These are phyloP conservation scores for Narcine bancroftii DNA, from an alignment of 2,113 vertebrate genomes.

Conservation along the genomic window DNA sequence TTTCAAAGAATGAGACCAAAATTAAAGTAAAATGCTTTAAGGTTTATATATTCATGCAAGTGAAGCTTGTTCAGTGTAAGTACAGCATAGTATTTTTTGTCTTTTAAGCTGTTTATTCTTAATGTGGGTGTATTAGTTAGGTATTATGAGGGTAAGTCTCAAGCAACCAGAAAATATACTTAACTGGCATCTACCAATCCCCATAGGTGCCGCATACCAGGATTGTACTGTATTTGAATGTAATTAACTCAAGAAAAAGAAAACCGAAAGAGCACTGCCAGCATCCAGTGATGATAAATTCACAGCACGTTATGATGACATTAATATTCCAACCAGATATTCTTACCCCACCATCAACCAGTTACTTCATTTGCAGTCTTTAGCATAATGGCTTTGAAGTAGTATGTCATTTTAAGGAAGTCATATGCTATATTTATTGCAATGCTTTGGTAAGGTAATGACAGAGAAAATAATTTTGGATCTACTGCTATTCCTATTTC, in stretches of 20 bases:
- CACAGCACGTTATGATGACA: not conserved
- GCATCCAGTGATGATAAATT: not conserved
- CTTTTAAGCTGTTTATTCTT: too few species aligned
- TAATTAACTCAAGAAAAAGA: constrained; percentile 12
- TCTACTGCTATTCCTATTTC: not conserved
- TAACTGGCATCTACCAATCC: too few species aligned
- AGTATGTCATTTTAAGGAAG: not conserved
- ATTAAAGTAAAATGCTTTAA: too few species aligned
- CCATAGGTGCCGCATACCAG: too few species aligned
- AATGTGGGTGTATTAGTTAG: too few species aligned
- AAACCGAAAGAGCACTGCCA: not conserved
- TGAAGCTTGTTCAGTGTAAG: too few species aligned
- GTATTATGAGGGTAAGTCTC: too few species aligned
- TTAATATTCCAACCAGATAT: not conserved
- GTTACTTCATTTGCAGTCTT: constrained; percentile 4
- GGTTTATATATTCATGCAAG: too few species aligned
- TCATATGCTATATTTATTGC: not conserved
- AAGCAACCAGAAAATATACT: too few species aligned
- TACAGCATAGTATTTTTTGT: too few species aligned
- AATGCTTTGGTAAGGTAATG: not conserved
- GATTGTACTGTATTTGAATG: not conserved
- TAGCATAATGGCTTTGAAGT: constrained; percentile 8
- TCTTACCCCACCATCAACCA: not conserved
- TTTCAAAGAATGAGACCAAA: too few species aligned
- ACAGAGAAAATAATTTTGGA: not conserved